Conservation (phyloP, 2,113 vertebrate genomes). For the Eleginops maclovinus region DNA sequence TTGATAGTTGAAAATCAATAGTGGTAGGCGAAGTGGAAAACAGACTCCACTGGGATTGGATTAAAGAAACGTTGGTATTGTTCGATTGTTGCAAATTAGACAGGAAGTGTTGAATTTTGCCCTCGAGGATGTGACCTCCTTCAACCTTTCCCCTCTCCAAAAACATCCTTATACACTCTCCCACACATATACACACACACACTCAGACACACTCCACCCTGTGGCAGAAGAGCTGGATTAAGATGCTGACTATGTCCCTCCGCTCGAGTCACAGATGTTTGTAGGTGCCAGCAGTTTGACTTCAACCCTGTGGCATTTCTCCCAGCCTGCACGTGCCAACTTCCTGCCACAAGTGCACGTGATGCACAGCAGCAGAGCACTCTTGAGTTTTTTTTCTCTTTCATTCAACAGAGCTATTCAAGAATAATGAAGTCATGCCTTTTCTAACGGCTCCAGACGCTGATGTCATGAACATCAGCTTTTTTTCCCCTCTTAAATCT, state of each 20-base stretch:
- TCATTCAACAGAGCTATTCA: constrained; percentile 75
- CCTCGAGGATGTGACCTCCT: constrained; percentile 42
- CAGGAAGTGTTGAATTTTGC: constrained; percentile 61
- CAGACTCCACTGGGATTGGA: constrained; percentile 31
- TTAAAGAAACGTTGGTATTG: constrained; percentile 8
- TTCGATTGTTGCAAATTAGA: constrained; percentile 45
- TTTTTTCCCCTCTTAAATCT: constrained; percentile 67
- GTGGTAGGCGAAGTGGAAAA: constrained; percentile 33
- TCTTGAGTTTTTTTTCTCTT: constrained; percentile 54
- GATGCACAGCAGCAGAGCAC: constrained; percentile 60
- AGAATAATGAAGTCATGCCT: constrained; percentile 78
- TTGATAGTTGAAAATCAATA: constrained; percentile 22
- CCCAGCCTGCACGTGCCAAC: constrained; percentile 64
- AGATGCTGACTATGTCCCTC: constrained; percentile 58
- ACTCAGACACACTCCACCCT: constrained; percentile 25
- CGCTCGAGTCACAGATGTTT: constrained; percentile 49
- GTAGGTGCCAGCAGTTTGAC: constrained; percentile 62
- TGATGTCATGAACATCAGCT: constrained; percentile 74
- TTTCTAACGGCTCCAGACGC: constrained; percentile 74
- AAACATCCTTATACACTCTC: neutral
- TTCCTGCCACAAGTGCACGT: constrained; percentile 76
- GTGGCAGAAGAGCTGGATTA: constrained; percentile 40
- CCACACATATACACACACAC: constrained; percentile 15
- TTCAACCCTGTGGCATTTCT: constrained; percentile 69
- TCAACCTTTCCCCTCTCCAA: neutral